Evolutionary conservation across 2,797 vertebrate genomes (phyloP).

Genomic region (Bothrops alternatus): DNA sequence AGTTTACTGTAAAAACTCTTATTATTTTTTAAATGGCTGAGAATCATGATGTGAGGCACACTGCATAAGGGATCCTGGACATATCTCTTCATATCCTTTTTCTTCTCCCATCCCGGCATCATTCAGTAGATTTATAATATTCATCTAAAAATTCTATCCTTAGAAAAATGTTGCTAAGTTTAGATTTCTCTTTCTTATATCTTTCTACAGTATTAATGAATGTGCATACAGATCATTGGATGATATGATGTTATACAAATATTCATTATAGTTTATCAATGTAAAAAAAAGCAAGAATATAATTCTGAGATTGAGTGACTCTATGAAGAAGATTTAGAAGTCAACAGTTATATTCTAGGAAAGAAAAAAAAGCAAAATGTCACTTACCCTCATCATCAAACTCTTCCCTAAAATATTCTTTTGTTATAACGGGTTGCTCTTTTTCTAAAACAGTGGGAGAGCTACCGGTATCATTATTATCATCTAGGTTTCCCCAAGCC

Average conservation of each 20-base stretch:
- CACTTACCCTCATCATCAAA: conserved; percentile 84
- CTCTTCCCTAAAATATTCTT: conserved; percentile 79
- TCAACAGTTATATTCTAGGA: neutral
- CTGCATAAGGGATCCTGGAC: neutral
- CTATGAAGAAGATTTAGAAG: neutral
- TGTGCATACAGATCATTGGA: neutral
- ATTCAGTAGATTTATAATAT: neutral
- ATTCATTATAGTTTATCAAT: neutral
- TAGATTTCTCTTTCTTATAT: neutral
- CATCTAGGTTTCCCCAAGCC: conserved; percentile 68
- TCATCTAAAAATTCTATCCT: neutral
- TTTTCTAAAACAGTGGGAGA: conserved; percentile 48
- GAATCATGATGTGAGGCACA: neutral
- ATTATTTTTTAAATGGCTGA: conserved; percentile 31
- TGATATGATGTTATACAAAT: neutral
- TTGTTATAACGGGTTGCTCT: conserved; percentile 16
- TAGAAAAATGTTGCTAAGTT: neutral
- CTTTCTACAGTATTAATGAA: neutral
- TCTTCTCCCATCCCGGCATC: neutral
- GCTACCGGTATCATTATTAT: conserved; percentile 59
- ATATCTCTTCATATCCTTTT: neutral
- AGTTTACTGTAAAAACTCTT: neutral
- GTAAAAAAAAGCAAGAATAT: neutral
- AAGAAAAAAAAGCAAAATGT: conserved; percentile 37
- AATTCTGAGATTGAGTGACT: conserved; percentile 18